Base-by-base conservation (phyloP, 35 echinoderm and acorn worm species). In the Chiridota heheva region DNA sequence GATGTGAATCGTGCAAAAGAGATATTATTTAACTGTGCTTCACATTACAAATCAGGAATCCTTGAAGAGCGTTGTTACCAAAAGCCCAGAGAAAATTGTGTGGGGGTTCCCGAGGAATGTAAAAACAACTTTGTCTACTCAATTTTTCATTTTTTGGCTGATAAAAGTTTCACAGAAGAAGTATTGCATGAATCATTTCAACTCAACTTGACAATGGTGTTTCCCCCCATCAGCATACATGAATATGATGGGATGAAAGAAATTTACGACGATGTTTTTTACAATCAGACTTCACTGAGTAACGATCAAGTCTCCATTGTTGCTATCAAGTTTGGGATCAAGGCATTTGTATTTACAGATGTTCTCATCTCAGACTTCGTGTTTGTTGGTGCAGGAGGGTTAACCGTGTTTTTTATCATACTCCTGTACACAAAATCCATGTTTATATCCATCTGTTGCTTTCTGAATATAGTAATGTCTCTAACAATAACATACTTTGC, bases 341-440 rank as follows among this genome's bases (percentile, higher is more conserved):
- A 98, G 71, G 39, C 38, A n/a, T 20, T 38, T 1, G 20, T 91
- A 28, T 98, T 92, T 63, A 17, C 18, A 22, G 51, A 77, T 31
- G 78, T 63, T 25, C 34, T 98, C 16, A n/a, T 85, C 66, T 85
- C 72, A 17, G 95, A 98, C 65, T 49, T 73, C 1, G 13, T 84
- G 5, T 98, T 81, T 44, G 58, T 85, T 16, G 81, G 36, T 7
- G 20, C 84, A 42, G 89, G 84, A 16, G 60, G 43, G 31, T 18
- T 60, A 1, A 40, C 63, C 35, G 85, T 85, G 25, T 4, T 89
- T 16, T 3, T 89, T 30, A 85, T 98, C 43, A 91, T 98, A 47
- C 84, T 83, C 80, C n/a, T 91, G 17, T 98, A 91, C 42, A 86
- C 80, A 4, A 68, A 74, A 36, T 98, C 95, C 3, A 47, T 98